Evolutionary conservation across 2,888 invertebrate genomes (phyloP).

Genomic region (Cerastis leucographa): DNA sequence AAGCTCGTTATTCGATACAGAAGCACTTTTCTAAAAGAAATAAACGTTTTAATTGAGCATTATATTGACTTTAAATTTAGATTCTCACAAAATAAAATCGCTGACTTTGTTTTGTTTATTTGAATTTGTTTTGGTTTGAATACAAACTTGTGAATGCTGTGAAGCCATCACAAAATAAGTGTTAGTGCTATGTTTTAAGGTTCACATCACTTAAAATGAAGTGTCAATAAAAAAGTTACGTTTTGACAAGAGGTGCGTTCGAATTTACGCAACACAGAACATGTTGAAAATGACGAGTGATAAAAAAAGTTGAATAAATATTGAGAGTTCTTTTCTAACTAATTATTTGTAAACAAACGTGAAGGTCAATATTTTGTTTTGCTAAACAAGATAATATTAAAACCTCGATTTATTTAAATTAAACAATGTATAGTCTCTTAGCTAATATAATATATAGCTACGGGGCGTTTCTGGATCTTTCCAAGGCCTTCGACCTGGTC

Average conservation of each 20-base stretch:
- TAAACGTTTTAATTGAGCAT: background rate
- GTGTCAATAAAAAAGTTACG: slow-evolving; percentile 7
- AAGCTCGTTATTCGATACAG: background rate
- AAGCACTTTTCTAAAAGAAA: slow-evolving; percentile 3
- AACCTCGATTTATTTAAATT: background rate
- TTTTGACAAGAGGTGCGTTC: slow-evolving; percentile 48
- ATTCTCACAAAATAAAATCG: slow-evolving; percentile 21
- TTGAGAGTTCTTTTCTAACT: background rate
- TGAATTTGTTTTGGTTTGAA: slow-evolving; percentile 41
- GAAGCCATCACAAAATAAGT: background rate
- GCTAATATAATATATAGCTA: too few relatives aligned
- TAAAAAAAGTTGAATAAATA: background rate
- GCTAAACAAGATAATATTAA: background rate
- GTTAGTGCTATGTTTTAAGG: rapidly evolving
- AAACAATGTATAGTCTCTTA: background rate
- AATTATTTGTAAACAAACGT: slow-evolving; percentile 10
- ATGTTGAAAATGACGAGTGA: slow-evolving; percentile 10
- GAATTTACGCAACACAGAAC: slow-evolving; percentile 26
- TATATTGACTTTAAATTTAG: slow-evolving; percentile 37
- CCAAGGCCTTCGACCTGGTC: too few relatives aligned
- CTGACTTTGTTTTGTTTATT: slow-evolving; percentile 32
- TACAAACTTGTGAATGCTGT: slow-evolving; percentile 10
- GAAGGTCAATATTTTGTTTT: slow-evolving; percentile 6
- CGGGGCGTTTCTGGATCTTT: too few relatives aligned
- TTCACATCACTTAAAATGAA: background rate